A percentile compares a stretch with the other conserved stretches of the same genome.
Evolutionary conservation across 1,140 invertebrate genomes (phyloP).

Genomic region (Pseudomyrmex pallidus): DNA sequence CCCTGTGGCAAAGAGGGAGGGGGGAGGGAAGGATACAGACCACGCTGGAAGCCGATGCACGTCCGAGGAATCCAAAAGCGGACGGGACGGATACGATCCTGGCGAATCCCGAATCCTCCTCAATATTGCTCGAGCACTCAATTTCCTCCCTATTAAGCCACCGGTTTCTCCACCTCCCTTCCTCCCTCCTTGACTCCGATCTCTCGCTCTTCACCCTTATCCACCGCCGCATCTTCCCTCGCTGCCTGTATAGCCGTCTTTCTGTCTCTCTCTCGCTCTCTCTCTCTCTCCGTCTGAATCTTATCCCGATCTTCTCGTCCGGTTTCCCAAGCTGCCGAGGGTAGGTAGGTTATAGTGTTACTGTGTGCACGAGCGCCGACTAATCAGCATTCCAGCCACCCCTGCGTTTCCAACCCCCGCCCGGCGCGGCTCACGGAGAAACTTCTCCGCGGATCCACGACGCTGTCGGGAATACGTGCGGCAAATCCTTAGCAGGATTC

Average conservation of each 20-base stretch:
- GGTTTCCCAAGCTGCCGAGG: slow-evolving; percentile 77
- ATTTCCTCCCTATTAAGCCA: slow-evolving; percentile 86
- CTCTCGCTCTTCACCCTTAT: slow-evolving; percentile 54
- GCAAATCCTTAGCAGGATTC: slow-evolving; percentile 84
- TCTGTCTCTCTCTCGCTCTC: slow-evolving; percentile 16
- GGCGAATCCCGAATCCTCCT: slow-evolving; percentile 83
- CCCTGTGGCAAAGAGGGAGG: slow-evolving; percentile 55
- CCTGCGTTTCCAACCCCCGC: slow-evolving; percentile 53
- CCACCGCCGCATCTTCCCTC: slow-evolving; percentile 58
- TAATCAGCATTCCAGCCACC: slow-evolving; percentile 85
- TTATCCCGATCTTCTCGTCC: slow-evolving; percentile 79
- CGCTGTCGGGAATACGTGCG: slow-evolving; percentile 82
- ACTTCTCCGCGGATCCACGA: slow-evolving; percentile 76
- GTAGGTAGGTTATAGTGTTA: slow-evolving; percentile 85
- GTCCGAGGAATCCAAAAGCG: slow-evolving; percentile 82
- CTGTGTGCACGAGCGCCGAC: slow-evolving; percentile 83
- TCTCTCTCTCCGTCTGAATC: slow-evolving; percentile 71
- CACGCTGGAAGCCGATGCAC: slow-evolving; percentile 79
- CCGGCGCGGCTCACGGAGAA: slow-evolving; percentile 58
- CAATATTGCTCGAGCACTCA: slow-evolving; percentile 85
- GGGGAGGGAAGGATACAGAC: slow-evolving; percentile 21
- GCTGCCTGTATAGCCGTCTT: slow-evolving; percentile 33
- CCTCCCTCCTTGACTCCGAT: slow-evolving; percentile 58
- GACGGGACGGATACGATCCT: slow-evolving; percentile 80
- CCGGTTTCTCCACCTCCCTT: slow-evolving; percentile 74